Conservation (phyloP, 2,113 vertebrate genomes). For the Melanerpes formicivorus region DNA sequence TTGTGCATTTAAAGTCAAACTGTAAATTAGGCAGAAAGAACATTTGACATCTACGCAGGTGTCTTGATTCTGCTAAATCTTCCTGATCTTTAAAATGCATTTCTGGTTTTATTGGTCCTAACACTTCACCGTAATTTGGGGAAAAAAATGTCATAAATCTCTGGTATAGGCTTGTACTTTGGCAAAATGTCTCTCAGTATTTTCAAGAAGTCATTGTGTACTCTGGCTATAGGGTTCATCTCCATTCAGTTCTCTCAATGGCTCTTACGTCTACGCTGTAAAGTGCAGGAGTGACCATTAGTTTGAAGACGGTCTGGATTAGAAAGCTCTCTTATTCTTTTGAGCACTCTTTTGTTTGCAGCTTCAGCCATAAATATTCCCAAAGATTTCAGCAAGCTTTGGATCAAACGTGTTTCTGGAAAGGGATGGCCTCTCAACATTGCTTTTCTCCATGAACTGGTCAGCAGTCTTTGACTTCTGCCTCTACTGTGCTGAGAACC, state of each 20-base stretch:
- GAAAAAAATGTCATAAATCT: background rate
- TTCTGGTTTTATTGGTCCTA: background rate
- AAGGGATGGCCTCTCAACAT: background rate
- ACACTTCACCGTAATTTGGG: background rate
- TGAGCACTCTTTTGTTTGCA: background rate
- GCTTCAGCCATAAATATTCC: background rate
- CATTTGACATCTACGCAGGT: background rate
- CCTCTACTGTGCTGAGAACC: background rate
- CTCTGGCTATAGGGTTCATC: background rate
- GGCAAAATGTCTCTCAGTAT: background rate
- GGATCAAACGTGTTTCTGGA: background rate
- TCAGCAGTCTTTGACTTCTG: background rate
- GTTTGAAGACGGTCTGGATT: background rate
- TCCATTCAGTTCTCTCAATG: background rate
- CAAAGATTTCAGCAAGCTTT: background rate
- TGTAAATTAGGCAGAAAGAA: slow-evolving; percentile 33
- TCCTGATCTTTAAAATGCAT: slow-evolving; percentile 1
- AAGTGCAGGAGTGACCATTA: background rate
- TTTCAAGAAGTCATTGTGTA: background rate
- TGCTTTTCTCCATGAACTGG: background rate
- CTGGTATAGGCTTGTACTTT: background rate
- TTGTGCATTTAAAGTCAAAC: slow-evolving; percentile 9
- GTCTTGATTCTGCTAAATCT: background rate
- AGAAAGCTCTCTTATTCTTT: background rate
- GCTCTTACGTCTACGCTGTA: background rate